Evolutionary conservation across 2,888 invertebrate species (phyloP).

Genomic region (Drosophila stalkeri): DNA sequence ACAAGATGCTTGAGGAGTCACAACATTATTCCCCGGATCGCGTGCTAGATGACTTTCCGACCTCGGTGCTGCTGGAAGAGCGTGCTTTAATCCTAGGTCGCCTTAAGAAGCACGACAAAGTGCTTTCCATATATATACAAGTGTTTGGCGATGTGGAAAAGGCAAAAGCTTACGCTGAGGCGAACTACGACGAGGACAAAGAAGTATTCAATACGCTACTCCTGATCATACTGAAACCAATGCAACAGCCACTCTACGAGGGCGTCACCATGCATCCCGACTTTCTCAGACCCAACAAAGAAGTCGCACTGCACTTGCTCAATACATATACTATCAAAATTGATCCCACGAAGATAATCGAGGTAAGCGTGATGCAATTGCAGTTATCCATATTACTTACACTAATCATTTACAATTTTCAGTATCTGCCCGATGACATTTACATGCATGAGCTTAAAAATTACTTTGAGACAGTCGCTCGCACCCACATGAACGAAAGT

Average conservation of each 20-base stretch:
- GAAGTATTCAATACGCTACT: conserved; percentile 81
- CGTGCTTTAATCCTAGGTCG: conserved; percentile 97
- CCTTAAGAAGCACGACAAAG: conserved; percentile 95
- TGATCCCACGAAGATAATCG: conserved; percentile 90
- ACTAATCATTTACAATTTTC: conserved; percentile 43
- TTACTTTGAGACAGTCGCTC: conserved; percentile 92
- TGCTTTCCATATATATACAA: conserved; percentile 95
- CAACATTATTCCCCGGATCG: conserved; percentile 93
- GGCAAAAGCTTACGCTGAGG: conserved; percentile 94
- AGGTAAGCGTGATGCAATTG: conserved; percentile 65
- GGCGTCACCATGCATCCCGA: conserved; percentile 86
- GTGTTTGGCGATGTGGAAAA: conserved; percentile 93
- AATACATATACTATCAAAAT: conserved; percentile 94
- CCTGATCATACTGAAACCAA: conserved; percentile 86
- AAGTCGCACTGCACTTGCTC: conserved; percentile 92
- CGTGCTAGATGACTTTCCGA: conserved; percentile 94
- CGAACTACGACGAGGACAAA: conserved; percentile 87
- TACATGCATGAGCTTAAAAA: conserved; percentile 91
- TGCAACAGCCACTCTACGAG: conserved; percentile 83
- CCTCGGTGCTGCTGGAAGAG: conserved; percentile 94
- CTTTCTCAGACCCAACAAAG: conserved; percentile 90
- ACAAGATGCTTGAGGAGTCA: conserved; percentile 93
- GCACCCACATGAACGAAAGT: conserved; percentile 90
- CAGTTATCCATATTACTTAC: background rate
- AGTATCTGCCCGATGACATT: conserved; percentile 92